phyloP scores from a whole-genome alignment of 1,140 invertebrate genomes.

The Neodiprion lecontei region DNA sequence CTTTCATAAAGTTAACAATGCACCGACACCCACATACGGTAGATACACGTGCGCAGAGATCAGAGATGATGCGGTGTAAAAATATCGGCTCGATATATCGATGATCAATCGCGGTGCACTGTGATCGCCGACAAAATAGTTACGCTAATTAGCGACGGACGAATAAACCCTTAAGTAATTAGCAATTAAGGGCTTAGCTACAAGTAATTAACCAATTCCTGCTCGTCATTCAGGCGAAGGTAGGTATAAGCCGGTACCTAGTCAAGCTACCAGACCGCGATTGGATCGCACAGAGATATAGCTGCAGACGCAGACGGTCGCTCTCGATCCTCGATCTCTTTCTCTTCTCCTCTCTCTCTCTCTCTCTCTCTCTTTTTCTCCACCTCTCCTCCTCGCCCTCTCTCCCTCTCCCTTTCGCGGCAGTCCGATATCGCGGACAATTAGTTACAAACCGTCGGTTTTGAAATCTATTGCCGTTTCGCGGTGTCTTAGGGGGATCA shows the following conservation, averaged over 20 bases:
- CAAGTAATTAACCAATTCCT: constrained; percentile 42
- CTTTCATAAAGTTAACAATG: too few species aligned
- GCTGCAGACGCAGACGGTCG: too few species aligned
- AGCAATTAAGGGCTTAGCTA: constrained; percentile 38
- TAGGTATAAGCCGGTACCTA: background rate
- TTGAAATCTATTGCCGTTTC: constrained; percentile 1
- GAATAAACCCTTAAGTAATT: constrained; percentile 28
- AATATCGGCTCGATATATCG: background rate
- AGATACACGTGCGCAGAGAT: too few species aligned
- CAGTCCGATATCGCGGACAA: background rate
- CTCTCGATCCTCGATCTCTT: too few species aligned
- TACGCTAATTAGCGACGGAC: constrained; percentile 10
- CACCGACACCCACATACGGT: too few species aligned
- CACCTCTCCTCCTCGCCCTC: too few species aligned
- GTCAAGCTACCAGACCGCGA: background rate
- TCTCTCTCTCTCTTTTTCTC: too few species aligned
- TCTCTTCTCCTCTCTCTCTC: too few species aligned
- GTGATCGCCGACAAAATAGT: constrained; percentile 1
- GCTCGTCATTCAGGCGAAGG: constrained; percentile 31
- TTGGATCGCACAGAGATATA: background rate
- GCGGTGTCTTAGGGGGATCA: background rate
- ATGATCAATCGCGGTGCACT: background rate
- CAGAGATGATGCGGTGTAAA: too few species aligned
- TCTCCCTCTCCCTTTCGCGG: too few species aligned
- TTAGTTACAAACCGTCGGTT: constrained; percentile 7